These are phyloP conservation scores for Stratiomys singularior DNA, from an alignment of 2,888 invertebrate genomes.

Conservation along the genomic window DNA sequence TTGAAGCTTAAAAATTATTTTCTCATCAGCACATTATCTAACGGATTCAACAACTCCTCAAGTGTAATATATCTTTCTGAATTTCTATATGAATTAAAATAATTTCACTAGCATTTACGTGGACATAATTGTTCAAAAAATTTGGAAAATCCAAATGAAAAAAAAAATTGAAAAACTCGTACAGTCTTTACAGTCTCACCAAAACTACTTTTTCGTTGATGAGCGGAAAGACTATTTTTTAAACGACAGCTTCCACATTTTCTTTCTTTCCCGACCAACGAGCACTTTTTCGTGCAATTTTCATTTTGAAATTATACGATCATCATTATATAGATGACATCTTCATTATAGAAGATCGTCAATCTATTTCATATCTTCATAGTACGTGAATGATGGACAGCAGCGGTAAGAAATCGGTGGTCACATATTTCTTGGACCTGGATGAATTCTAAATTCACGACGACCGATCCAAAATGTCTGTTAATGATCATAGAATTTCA, in stretches of 20 bases:
- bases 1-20: too few species aligned
- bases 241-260: slow-evolving; percentile 3
- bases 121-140: too few species aligned
- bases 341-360: slow-evolving; percentile 37
- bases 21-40: too few species aligned
- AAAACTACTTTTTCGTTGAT: neutral
- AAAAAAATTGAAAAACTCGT: too few species aligned
- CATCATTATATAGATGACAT: slow-evolving; percentile 44
- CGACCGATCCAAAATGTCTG: neutral
- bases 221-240: slow-evolving; percentile 23
- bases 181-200: neutral
- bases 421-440: too few species aligned
- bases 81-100: too few species aligned
- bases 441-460: too few species aligned
- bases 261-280: neutral
- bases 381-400: neutral
- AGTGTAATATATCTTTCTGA: too few species aligned
- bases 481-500: slow-evolving; percentile 21
- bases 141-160: too few species aligned
- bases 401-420: neutral
- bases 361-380: slow-evolving; percentile 12
- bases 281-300: too few species aligned
- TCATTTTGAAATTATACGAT: slow-evolving; percentile 27
- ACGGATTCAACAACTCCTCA: too few species aligned
- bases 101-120: too few species aligned